phyloP scores from a whole-genome alignment of 2,113 vertebrate genomes.

The Scartelaos histophorus region DNA sequence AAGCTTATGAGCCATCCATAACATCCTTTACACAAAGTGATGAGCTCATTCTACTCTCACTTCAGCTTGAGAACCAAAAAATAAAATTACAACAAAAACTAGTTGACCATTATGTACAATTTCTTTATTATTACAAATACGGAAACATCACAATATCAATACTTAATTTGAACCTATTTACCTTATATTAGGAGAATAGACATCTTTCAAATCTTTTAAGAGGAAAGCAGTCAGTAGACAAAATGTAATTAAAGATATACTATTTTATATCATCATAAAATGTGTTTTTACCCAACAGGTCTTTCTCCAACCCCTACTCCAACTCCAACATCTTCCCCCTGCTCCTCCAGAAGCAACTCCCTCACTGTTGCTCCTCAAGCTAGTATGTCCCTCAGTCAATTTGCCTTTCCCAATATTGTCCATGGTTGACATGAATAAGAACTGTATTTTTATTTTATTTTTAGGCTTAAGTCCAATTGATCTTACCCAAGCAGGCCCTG shows the following conservation, averaged over 20 bases:
- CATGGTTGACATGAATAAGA: neutral
- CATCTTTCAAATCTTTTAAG: no score
- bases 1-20: no score
- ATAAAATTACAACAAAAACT: no score
- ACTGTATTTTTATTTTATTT: slow-evolving; percentile 40
- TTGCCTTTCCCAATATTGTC: neutral
- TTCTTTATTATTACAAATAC: no score
- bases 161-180: no score
- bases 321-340: slow-evolving; percentile 71
- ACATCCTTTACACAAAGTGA: no score
- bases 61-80: no score
- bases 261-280: neutral
- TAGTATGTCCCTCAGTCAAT: slow-evolving; percentile 60
- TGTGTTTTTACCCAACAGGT: slow-evolving; percentile 56
- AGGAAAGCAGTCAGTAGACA: neutral
- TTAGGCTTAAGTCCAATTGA: slow-evolving; percentile 69
- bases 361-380: slow-evolving; percentile 70
- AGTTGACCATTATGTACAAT: no score
- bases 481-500: slow-evolving; percentile 37
- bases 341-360: slow-evolving; percentile 80
- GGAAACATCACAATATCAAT: no score
- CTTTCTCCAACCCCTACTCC: slow-evolving; percentile 80
- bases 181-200: neutral
- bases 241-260: neutral
- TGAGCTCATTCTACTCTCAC: no score